Base-by-base conservation (phyloP, 1,140 invertebrate species). In the Pseudomyrmex sp. region DNA sequence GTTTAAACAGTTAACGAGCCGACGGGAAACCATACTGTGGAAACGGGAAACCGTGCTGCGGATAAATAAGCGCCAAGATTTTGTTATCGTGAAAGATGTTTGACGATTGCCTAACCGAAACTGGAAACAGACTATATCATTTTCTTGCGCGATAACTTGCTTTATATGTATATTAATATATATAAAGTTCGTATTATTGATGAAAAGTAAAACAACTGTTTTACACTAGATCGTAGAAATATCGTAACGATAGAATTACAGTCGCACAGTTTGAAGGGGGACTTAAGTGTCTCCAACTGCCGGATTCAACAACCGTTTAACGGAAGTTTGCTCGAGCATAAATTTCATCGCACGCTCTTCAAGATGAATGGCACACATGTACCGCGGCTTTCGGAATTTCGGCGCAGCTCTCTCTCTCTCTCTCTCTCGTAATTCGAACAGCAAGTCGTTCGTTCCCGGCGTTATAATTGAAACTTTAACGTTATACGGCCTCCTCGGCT, bases 1-100 rank as follows among this genome's bases (percentile, higher is more conserved):
- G 63, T 88, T 85, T 87, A 87, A 88, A 87, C 54, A 87, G 70
- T 54, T 80, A 84, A 84, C 85, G 74, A 86, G 82, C 46, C 20
- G 44, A 54, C 26, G n/a, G 61, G 5, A 63, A 77, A 26, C 35
- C 18, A 66, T 9, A 12, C 12, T 5, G 23, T 52, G 63, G 50
- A 76, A 79, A 84, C 75, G 61, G 61, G 58, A 75, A 84, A 74
- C 15, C n/a, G 56, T 26, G 12, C 26, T n/a, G 23, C 50, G 23
- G 23, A 56, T 66, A 82, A 85, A 82, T 80, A 85, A 10, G 10
- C 44, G 35, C 12, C 35, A 52, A 44, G 74, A 63, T 70, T 65
- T 74, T 26, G 9, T 52, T 26, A 35, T 15, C 68, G 46, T 54
- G 10, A 56, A 58, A 15, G 48, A 3, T 48, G n/a, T 18, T 44